Evolutionary conservation across 2,797 vertebrate species (phyloP).

Genomic region (Hirundo rustica): DNA sequence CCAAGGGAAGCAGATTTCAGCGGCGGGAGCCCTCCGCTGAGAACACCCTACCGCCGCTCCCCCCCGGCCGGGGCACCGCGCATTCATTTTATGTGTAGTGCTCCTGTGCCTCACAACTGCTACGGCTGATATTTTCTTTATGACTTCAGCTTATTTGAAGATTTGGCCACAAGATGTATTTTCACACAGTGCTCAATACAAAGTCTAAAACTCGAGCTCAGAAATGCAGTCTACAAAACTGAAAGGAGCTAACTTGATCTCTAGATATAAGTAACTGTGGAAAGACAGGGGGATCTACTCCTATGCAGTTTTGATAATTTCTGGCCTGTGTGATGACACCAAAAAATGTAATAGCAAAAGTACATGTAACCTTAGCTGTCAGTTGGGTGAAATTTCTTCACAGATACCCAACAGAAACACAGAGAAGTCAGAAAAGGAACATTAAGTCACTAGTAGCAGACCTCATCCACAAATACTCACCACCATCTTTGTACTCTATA

Average conservation of each 20-base stretch:
- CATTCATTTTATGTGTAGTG: conserved; percentile 10
- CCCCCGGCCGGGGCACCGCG: not conserved
- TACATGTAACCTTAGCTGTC: not conserved
- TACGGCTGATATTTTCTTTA: conserved; percentile 61
- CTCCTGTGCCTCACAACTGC: conserved; percentile 52
- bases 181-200: conserved; percentile 45
- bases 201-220: not conserved
- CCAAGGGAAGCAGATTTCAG: conserved; percentile 65
- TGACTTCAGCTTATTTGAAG: conserved; percentile 66
- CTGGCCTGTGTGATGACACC: not conserved
- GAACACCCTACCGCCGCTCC: conserved; percentile 1
- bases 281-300: not conserved
- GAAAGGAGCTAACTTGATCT: not conserved
- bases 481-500: not conserved
- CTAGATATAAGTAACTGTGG: not conserved
- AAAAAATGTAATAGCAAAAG: not conserved
- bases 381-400: not conserved
- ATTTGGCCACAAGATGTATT: conserved; percentile 48
- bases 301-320: not conserved
- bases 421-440: not conserved
- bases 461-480: not conserved
- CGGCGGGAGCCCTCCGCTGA: not conserved
- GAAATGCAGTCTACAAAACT: not conserved
- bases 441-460: not conserved
- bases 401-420: not conserved